phyloP scores from a whole-genome alignment of 2,113 vertebrate species.

The Sphaerodactylus townsendi region DNA sequence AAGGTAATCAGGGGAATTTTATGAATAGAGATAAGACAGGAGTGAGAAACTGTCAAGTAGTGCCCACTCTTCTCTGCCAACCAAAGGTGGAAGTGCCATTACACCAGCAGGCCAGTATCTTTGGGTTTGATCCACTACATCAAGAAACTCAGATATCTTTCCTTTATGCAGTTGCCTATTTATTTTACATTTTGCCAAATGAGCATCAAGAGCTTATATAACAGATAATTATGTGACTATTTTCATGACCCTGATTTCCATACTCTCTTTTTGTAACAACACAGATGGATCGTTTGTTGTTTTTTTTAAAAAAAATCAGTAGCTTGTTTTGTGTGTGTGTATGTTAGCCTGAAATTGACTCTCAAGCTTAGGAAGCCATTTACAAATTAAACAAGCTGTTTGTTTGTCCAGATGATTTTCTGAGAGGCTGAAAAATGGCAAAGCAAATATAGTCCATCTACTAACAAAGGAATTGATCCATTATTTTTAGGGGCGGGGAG shows the following conservation, averaged over 20 bases:
- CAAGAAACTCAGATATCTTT: neutral
- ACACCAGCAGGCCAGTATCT: too few relatives aligned
- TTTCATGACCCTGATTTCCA: neutral
- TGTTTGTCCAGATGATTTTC: neutral
- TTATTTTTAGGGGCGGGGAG: neutral
- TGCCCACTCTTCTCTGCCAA: too few relatives aligned
- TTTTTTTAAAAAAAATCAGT: neutral
- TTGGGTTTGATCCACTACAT: neutral
- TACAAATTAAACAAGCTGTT: neutral
- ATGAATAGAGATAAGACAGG: too few relatives aligned
- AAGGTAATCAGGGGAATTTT: too few relatives aligned
- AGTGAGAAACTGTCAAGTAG: too few relatives aligned
- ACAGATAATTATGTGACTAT: neutral
- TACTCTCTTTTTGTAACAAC: neutral
- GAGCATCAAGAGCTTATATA: neutral
- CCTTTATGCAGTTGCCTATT: neutral
- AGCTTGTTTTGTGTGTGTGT: neutral
- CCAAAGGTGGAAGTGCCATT: too few relatives aligned
- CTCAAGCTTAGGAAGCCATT: neutral
- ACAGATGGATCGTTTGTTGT: neutral
- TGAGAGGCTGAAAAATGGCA: neutral
- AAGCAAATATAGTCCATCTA: neutral
- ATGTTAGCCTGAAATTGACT: neutral
- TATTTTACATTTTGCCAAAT: neutral
- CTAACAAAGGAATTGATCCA: neutral